A percentile compares a stretch with the other conserved stretches of the same genome.
phyloP scores from a whole-genome alignment of 2,888 invertebrate genomes.

The Steromphala cineraria region DNA sequence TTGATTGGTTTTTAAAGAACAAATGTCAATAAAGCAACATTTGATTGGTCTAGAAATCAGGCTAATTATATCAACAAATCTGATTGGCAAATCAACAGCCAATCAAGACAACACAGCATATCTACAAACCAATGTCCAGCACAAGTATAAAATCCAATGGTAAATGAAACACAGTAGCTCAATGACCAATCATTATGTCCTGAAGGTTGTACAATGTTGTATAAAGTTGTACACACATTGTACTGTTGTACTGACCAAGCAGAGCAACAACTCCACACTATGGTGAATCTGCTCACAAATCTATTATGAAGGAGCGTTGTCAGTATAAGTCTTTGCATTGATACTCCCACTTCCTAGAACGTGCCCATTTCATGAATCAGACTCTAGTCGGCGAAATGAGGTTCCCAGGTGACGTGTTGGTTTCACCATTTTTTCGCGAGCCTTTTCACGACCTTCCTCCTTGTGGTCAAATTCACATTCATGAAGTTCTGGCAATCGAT shows the following conservation, averaged over 20 bases:
- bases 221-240: neutral
- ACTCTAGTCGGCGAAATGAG: conserved; percentile 65
- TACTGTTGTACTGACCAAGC: neutral
- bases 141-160: conserved; percentile 16
- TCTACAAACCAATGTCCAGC: conserved; percentile 18
- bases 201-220: neutral
- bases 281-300: neutral
- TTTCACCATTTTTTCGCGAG: conserved; percentile 73
- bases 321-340: neutral
- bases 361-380: conserved; percentile 55
- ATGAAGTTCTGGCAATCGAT: conserved; percentile 73
- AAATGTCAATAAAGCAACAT: neutral
- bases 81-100: conserved; percentile 8
- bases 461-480: conserved; percentile 74
- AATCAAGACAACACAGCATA: conserved; percentile 17
- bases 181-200: conserved; percentile 7
- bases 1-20: neutral
- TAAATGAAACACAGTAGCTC: conserved; percentile 5
- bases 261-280: neutral
- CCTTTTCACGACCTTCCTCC: conserved; percentile 71
- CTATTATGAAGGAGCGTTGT: neutral
- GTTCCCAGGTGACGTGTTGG: conserved; percentile 73
- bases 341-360: neutral
- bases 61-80: conserved; percentile 1
- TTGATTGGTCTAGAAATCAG: conserved; percentile 11